Evolutionary conservation across 2,888 invertebrate genomes (phyloP).

Genomic region (Anoncus sp.): DNA sequence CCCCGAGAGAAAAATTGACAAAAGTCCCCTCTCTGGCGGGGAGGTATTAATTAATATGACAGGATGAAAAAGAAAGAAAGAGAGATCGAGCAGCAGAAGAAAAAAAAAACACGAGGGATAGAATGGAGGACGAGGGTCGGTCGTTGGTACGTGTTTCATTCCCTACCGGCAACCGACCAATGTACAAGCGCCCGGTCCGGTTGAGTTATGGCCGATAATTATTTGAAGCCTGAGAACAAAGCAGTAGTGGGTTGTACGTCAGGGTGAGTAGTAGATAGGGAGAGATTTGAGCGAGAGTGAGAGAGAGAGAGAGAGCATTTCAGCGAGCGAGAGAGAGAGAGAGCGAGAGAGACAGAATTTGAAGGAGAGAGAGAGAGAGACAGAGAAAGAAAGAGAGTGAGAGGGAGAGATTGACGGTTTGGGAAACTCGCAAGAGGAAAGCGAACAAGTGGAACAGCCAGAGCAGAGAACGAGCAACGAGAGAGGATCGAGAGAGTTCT

Average conservation of each 20-base stretch:
- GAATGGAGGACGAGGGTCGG: conserved; percentile 25
- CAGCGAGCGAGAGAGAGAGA: conserved; percentile 12
- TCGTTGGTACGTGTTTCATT: conserved; percentile 44
- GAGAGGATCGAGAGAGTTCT: conserved; percentile 50
- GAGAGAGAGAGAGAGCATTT: conserved; percentile 25
- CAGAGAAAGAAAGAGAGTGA: too few relatives aligned
- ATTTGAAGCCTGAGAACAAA: conserved; percentile 72
- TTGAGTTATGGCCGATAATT: conserved; percentile 75
- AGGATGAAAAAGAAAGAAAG: conserved; percentile 39
- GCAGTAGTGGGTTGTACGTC: conserved; percentile 50
- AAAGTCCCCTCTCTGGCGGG: conserved; percentile 37
- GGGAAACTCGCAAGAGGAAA: conserved; percentile 41
- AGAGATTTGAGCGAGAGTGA: conserved; percentile 1
- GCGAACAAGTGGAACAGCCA: conserved; percentile 30
- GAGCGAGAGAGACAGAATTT: too few relatives aligned
- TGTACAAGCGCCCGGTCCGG: conserved; percentile 36
- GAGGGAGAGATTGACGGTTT: conserved; percentile 36
- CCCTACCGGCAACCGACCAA: conserved; percentile 11
- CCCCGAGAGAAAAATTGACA: conserved; percentile 48
- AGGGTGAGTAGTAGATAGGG: conserved; percentile 31
- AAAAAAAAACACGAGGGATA: too few relatives aligned
- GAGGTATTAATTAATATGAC: conserved; percentile 58
- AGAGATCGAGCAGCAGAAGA: conserved; percentile 12
- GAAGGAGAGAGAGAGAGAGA: conserved; percentile 19
- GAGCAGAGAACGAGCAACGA: conserved; percentile 36